Evolutionary conservation across 2,888 invertebrate species (phyloP).

Genomic region (Nomada ferruginata): DNA sequence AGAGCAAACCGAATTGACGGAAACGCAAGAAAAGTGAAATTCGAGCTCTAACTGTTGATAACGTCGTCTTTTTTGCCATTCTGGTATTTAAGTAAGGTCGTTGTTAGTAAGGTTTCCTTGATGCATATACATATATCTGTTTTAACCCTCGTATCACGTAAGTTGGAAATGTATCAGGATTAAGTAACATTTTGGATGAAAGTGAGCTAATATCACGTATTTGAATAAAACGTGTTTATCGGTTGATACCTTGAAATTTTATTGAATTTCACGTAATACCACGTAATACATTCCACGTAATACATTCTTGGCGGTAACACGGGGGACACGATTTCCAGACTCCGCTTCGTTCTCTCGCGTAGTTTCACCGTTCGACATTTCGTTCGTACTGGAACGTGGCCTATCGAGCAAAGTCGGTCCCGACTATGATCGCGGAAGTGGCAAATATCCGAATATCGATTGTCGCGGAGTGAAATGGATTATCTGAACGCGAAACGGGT

Average conservation of each 20-base stretch:
- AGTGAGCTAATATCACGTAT: too few relatives aligned
- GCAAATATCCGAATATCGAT: neutral
- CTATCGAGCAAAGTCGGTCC: constrained; percentile 18
- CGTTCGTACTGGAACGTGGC: constrained; percentile 12
- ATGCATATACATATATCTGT: neutral
- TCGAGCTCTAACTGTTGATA: neutral
- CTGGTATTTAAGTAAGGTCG: too few relatives aligned
- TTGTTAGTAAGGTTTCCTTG: neutral
- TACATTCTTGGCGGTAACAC: neutral
- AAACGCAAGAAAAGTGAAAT: constrained; percentile 5
- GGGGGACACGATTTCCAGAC: constrained; percentile 35
- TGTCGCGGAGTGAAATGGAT: too few relatives aligned
- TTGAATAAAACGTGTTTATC: too few relatives aligned
- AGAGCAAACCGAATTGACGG: neutral
- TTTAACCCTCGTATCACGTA: too few relatives aligned
- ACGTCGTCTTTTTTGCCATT: neutral
- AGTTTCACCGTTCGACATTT: constrained; percentile 59
- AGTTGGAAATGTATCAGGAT: too few relatives aligned
- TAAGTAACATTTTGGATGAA: too few relatives aligned
- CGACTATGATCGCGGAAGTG: constrained; percentile 5
- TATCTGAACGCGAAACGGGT: too few relatives aligned
- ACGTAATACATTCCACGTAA: neutral
- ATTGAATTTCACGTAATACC: too few relatives aligned
- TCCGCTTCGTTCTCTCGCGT: constrained; percentile 13
- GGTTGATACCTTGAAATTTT: too few relatives aligned